These are phyloP conservation scores for Chloromyia formosa DNA, from an alignment of 2,888 invertebrate species.

Conservation along the genomic window DNA sequence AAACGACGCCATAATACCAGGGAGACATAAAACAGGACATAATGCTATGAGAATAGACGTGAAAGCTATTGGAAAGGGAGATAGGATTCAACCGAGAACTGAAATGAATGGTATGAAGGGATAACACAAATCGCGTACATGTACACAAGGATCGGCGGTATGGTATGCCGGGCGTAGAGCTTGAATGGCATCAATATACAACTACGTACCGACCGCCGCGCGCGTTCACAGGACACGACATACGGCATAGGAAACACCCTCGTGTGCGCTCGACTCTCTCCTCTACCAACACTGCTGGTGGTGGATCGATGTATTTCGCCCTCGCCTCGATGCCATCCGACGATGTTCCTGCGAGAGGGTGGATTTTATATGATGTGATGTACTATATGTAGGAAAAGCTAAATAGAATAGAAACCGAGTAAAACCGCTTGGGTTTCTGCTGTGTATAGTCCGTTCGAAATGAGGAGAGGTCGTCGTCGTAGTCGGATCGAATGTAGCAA, in stretches of 20 bases:
- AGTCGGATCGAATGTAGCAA: slow-evolving; percentile 12
- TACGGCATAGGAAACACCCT: slow-evolving; percentile 13
- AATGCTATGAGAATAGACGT: slow-evolving; percentile 30
- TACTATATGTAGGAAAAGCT: slow-evolving; percentile 6
- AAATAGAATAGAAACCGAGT: slow-evolving; percentile 40
- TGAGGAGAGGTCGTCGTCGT: slow-evolving; percentile 3
- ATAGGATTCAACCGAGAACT: slow-evolving; percentile 9
- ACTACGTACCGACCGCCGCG: no score
- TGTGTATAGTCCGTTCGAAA: not conserved
- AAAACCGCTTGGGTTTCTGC: slow-evolving; percentile 42
- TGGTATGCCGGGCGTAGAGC: slow-evolving; percentile 10
- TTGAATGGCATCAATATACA: slow-evolving; percentile 36
- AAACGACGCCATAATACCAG: slow-evolving; percentile 38
- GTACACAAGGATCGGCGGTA: slow-evolving; percentile 13
- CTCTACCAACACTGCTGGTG: no score
- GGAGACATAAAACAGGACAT: slow-evolving; percentile 37
- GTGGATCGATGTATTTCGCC: not conserved
- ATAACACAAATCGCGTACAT: slow-evolving; percentile 34
- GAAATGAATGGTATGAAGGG: slow-evolving; percentile 39
- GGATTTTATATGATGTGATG: slow-evolving; percentile 28
- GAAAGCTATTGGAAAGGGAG: slow-evolving; percentile 26
- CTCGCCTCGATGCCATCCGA: slow-evolving; percentile 4
- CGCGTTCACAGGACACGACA: no score
- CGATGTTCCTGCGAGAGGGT: slow-evolving; percentile 13
- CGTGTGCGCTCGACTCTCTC: not conserved